These are phyloP conservation scores for Parnassius orleans DNA, from an alignment of 2,888 invertebrate genomes.

Conservation along the genomic window DNA sequence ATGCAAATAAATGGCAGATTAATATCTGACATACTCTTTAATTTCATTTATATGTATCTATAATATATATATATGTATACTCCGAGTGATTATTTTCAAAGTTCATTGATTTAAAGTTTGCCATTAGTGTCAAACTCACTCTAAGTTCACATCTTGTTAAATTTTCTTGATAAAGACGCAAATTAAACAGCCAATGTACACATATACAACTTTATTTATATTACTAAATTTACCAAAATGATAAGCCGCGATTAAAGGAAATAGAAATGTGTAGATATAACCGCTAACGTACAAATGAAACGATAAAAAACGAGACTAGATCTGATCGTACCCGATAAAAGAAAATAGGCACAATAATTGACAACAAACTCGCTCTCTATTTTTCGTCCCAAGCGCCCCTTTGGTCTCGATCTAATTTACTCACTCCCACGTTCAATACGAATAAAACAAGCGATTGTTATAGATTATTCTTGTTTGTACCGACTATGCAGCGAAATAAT, in stretches of 20 bases:
- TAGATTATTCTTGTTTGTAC: neutral
- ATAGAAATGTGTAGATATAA: neutral
- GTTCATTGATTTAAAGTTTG: too few relatives aligned
- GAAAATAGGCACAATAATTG: conserved; percentile 14
- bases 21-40: too few relatives aligned
- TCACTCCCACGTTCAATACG: neutral
- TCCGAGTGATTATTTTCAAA: too few relatives aligned
- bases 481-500: conserved; percentile 7
- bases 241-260: neutral
- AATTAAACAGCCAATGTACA: too few relatives aligned
- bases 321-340: neutral
- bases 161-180: neutral
- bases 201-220: neutral
- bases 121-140: neutral
- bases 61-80: too few relatives aligned
- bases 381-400: conserved; percentile 11
- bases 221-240: neutral
- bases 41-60: too few relatives aligned
- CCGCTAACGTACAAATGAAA: conserved; percentile 1
- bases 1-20: too few relatives aligned
- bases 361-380: conserved; percentile 17
- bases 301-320: conserved; percentile 1
- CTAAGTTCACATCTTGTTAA: neutral
- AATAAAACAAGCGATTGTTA: conserved; percentile 13
- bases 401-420: conserved; percentile 18